phyloP scores from a whole-genome alignment of 1,140 invertebrate genomes.

The Dryas iulia region DNA sequence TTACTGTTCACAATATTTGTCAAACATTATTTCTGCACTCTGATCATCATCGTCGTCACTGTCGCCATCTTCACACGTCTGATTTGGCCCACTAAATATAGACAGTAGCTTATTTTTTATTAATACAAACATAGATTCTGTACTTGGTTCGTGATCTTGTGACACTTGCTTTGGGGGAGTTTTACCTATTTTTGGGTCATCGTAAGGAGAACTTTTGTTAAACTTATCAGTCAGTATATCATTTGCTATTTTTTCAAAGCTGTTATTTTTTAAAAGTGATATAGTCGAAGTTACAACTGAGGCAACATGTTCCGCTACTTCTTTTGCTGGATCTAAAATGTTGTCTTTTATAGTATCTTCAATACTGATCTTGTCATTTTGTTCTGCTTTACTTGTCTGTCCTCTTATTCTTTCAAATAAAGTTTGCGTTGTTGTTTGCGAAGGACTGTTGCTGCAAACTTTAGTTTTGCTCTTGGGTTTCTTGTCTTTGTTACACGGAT shows the following conservation, averaged over 20 bases:
- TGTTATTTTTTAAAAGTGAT: constrained; percentile 9
- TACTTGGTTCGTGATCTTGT: constrained; percentile 23
- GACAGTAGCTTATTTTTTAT: constrained; percentile 50
- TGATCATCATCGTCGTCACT: constrained; percentile 23
- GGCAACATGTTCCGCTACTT: constrained; percentile 6
- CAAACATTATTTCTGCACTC: constrained; percentile 17
- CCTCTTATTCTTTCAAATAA: constrained; percentile 16
- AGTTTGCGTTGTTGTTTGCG: neutral
- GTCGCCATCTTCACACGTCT: constrained; percentile 22
- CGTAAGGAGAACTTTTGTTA: constrained; percentile 35
- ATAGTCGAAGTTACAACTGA: constrained; percentile 20
- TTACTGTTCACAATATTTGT: constrained; percentile 27
- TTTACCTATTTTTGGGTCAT: constrained; percentile 11
- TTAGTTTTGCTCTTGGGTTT: constrained; percentile 15
- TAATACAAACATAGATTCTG: constrained; percentile 39
- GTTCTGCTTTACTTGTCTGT: constrained; percentile 14
- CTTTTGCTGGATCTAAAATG: constrained; percentile 15
- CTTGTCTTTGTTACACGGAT: neutral
- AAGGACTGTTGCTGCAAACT: constrained; percentile 9
- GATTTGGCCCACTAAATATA: constrained; percentile 37
- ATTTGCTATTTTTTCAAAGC: constrained; percentile 26
- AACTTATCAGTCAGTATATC: constrained; percentile 25
- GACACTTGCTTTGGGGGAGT: constrained; percentile 24
- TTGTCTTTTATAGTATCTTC: constrained; percentile 17
- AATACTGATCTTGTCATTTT: neutral